These are phyloP conservation scores for Calidris pugnax DNA, from an alignment of 2,113 vertebrate genomes.

Conservation along the genomic window DNA sequence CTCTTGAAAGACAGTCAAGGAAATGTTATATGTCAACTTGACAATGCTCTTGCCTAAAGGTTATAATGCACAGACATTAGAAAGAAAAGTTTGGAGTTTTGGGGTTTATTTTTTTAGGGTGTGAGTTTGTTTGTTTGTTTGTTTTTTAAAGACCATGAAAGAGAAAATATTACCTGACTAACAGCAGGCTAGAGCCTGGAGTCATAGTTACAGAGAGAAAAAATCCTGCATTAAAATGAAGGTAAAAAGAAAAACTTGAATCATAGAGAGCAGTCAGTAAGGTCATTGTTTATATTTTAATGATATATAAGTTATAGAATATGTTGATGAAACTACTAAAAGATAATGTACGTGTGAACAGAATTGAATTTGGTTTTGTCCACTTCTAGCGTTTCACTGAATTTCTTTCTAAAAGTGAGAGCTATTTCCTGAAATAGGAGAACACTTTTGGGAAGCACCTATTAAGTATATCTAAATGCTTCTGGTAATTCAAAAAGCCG, in stretches of 20 bases:
- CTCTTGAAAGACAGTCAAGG: not conserved
- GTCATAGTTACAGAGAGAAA: not conserved
- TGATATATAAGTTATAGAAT: not conserved
- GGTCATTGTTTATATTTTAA: not conserved
- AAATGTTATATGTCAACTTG: not conserved
- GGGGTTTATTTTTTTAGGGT: no score
- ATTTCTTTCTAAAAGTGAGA: not conserved
- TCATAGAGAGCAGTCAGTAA: not conserved
- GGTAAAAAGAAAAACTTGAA: not conserved
- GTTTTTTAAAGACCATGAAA: not conserved
- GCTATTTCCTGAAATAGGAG: not conserved
- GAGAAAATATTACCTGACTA: not conserved
- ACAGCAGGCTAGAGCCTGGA: not conserved
- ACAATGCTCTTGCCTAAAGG: not conserved
- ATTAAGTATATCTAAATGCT: not conserved
- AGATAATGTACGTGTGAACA: not conserved
- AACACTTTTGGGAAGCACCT: not conserved
- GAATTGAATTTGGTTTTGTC: not conserved
- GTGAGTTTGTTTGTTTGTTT: no score
- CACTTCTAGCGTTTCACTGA: not conserved
- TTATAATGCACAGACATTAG: not conserved
- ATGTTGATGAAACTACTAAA: not conserved
- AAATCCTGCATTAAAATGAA: not conserved
- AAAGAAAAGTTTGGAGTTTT: not conserved
- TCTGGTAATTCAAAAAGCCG: not conserved